These are phyloP conservation scores for Ageneiosus marmoratus DNA, from an alignment of 2,113 vertebrate genomes.

Conservation along the genomic window DNA sequence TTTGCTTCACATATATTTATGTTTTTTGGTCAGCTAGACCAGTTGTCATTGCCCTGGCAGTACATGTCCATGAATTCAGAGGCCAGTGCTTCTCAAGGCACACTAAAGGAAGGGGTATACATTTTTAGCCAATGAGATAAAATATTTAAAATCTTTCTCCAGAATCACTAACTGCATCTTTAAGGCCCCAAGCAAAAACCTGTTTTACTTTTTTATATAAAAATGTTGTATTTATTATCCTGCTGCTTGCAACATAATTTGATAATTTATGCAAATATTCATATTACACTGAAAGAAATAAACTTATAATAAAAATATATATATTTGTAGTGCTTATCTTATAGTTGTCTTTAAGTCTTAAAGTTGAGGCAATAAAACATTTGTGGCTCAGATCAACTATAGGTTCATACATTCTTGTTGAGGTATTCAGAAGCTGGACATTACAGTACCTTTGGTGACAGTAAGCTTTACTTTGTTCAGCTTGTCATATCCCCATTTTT, in stretches of 20 bases:
- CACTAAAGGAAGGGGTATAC: too few species aligned
- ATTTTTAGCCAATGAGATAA: too few species aligned
- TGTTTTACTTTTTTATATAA: not conserved
- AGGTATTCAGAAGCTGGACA: not conserved
- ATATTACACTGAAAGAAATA: not conserved
- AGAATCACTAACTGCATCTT: too few species aligned
- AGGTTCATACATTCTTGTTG: not conserved
- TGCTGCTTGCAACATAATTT: not conserved
- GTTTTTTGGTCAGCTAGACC: too few species aligned
- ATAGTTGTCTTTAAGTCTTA: not conserved
- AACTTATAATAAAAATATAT: not conserved
- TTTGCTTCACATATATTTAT: too few species aligned
- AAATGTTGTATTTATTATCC: not conserved
- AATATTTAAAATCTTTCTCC: too few species aligned
- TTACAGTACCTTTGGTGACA: constrained; percentile 41
- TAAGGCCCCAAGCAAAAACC: not conserved
- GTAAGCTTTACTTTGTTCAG: constrained; percentile 14
- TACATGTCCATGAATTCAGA: too few species aligned
- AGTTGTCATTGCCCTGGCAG: too few species aligned
- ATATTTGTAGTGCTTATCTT: not conserved
- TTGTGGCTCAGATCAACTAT: not conserved
- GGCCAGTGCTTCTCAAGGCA: too few species aligned
- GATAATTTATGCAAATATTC: not conserved
- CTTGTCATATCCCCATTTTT: not conserved
- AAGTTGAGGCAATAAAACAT: not conserved